Conservation (phyloP, 2,888 invertebrate species). For the Trichopria drosophilae region DNA sequence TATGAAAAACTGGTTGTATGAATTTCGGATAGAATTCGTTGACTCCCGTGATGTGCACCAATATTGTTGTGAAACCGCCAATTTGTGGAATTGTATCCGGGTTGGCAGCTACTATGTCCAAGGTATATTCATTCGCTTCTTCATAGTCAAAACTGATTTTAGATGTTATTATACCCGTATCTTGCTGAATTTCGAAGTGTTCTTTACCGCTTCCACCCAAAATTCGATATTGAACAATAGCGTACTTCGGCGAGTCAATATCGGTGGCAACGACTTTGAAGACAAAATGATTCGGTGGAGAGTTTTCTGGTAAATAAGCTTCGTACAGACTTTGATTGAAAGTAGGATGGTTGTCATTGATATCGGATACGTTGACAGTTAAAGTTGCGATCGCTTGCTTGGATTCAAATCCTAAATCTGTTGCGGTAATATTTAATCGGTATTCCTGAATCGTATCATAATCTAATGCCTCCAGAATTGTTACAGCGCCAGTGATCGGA, state of each 20-base stretch:
- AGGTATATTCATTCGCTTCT: conserved; percentile 71
- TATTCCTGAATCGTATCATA: conserved; percentile 86
- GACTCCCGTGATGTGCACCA: conserved; percentile 78
- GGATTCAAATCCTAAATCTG: conserved; percentile 82
- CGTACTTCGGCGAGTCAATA: conserved; percentile 85
- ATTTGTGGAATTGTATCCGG: conserved; percentile 74
- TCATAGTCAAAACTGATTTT: conserved; percentile 85
- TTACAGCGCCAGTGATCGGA: conserved; percentile 75
- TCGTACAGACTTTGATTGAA: conserved; percentile 79
- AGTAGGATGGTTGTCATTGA: conserved; percentile 88
- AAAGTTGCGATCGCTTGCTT: conserved; percentile 77
- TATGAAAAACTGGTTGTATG: conserved; percentile 85
- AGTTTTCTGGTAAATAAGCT: conserved; percentile 82
- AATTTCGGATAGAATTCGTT: conserved; percentile 90
- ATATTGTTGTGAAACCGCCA: conserved; percentile 73
- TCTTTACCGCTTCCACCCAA: conserved; percentile 75
- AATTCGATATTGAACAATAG: conserved; percentile 81
- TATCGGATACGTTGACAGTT: conserved; percentile 85
- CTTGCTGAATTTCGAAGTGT: conserved; percentile 75
- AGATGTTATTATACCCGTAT: conserved; percentile 76
- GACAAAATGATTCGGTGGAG: conserved; percentile 73
- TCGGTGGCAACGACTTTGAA: conserved; percentile 78
- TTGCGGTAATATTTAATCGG: conserved; percentile 82
- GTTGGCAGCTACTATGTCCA: conserved; percentile 83
- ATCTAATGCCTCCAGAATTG: conserved; percentile 78